phyloP scores from a whole-genome alignment of 2,113 vertebrate species.

The Panurus biarmicus region DNA sequence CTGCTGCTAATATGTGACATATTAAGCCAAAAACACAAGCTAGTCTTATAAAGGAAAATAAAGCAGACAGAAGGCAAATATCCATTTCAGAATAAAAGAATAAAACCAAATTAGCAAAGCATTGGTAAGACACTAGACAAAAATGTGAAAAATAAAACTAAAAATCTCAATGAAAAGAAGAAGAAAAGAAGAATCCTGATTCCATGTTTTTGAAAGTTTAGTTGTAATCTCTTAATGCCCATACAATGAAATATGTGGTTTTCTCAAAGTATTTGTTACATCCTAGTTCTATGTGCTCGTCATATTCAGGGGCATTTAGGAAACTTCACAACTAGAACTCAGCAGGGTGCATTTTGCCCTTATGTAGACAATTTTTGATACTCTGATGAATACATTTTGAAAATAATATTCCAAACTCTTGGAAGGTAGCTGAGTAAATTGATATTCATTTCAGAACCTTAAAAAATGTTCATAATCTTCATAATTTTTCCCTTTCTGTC shows the following conservation, averaged over 20 bases:
- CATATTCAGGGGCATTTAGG: background rate
- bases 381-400: background rate
- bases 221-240: background rate
- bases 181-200: background rate
- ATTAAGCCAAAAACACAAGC: slow-evolving; percentile 48
- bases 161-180: background rate
- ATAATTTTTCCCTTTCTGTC: background rate
- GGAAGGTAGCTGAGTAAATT: background rate
- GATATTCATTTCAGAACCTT: background rate
- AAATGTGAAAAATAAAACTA: background rate
- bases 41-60: slow-evolving; percentile 19
- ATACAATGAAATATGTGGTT: background rate
- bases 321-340: background rate
- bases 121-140: background rate
- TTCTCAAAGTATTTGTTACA: background rate
- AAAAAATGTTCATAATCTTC: background rate
- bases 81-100: slow-evolving; percentile 59
- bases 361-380: background rate
- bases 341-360: background rate
- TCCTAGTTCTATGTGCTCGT: background rate
- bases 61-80: slow-evolving; percentile 47
- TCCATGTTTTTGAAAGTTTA: background rate
- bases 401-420: background rate
- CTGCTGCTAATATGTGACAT: slow-evolving; percentile 25
- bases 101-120: background rate